Percentiles rank a stretch among this genome's conserved stretches.
Evolutionary conservation across 2,797 vertebrate genomes (phyloP).

Genomic region (Ptychobarbus kaznakovi): DNA sequence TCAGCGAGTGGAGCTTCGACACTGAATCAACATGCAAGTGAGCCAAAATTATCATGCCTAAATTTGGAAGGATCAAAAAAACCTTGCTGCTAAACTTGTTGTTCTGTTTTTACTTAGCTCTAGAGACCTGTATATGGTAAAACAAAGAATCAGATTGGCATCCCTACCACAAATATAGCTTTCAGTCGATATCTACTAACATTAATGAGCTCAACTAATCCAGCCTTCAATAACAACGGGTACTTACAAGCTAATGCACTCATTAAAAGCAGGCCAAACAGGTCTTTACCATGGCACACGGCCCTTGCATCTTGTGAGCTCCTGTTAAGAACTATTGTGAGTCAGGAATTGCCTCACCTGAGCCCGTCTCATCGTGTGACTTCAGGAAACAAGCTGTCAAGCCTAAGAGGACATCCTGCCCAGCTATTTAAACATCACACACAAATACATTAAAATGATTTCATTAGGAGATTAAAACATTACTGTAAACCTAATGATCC

Average conservation of each 20-base stretch:
- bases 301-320: not conserved
- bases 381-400: slow-evolving; percentile 52
- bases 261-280: slow-evolving; percentile 17
- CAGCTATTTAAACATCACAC: slow-evolving; percentile 10
- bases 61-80: slow-evolving; percentile 68
- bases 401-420: slow-evolving; percentile 37
- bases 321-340: not conserved
- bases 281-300: slow-evolving; percentile 19
- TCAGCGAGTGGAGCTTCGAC: slow-evolving; percentile 54
- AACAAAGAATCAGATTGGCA: not conserved
- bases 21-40: slow-evolving; percentile 60
- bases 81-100: slow-evolving; percentile 41
- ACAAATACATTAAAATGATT: not conserved
- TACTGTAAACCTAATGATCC: not conserved
- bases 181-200: not conserved
- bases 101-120: slow-evolving; percentile 30
- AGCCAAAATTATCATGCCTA: slow-evolving; percentile 69
- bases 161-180: slow-evolving; percentile 4
- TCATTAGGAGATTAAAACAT: slow-evolving; percentile 3
- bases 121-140: slow-evolving; percentile 4
- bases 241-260: slow-evolving; percentile 22
- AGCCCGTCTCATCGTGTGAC: not conserved
- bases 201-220: slow-evolving; percentile 21
- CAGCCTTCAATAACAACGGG: not conserved
- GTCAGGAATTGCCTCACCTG: slow-evolving; percentile 17